Evolutionary conservation across 2,888 invertebrate genomes (phyloP), one percentile per base, ranked within the genome.

Genomic region (Ormyrus nitidulus): DNA sequence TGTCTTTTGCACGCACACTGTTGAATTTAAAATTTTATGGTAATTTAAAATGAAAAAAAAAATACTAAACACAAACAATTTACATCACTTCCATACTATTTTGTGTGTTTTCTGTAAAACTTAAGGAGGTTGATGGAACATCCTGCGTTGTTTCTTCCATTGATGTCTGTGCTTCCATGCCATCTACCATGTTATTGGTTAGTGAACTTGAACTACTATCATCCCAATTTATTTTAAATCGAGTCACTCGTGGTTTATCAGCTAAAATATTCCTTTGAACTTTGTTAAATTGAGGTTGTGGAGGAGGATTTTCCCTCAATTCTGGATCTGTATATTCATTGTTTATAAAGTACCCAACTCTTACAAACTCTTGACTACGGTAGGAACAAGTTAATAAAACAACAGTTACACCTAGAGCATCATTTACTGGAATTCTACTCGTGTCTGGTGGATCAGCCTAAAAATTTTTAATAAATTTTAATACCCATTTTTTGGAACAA

Each of bases 311-410:
- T 90, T 99, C 99, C 70, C 96, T 93, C 84, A 99, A 91, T 88
- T 99, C 99, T 0, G 96, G 95, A 86, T 99, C 98, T 5, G 93
- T 94, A 88, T 99, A 99, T 89, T 99, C 99, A 88, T 99, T 99
- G 89, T 99, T 99, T 78, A 99, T 99, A 89, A 99, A 99, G 91
- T 99, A 99, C 2, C 99, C 99, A 3, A 99, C 98, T 81, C 99
- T 93, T 2, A 99, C 98, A 90, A 99, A 99, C 91, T 99, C 99
- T 89, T 96, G 98, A 51, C 90, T 89, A 84, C 96, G 92, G 89
- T 99, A 99, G 0, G 97, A 97, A 91, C 99, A 99, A 2, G 98
- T 98, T 69, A 99, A 92, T 13, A 99, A 92, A 0, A 99, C 97
- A 1, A 99, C 99, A 0, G 99, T 99, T 1, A 99, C 99, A 11